Base-by-base conservation (phyloP, 1,140 invertebrate species). In the Papilio glaucus region DNA sequence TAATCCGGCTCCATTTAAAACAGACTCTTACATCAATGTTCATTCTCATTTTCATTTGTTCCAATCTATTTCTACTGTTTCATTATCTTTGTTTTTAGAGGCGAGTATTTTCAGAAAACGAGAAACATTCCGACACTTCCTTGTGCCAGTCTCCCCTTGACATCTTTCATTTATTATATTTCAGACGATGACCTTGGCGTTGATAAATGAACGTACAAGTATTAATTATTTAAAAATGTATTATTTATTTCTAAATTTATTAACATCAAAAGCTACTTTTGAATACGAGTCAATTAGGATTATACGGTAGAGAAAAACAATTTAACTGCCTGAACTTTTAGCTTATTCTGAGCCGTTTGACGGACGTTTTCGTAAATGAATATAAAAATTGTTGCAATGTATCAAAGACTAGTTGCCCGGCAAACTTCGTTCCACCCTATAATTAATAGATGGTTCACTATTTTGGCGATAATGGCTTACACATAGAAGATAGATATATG, bases 161-260 rank as follows among this genome's bases (percentile, higher is more conserved):
- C 49, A 53, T 3, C 49, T 63, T 62, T 12, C 29, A 37, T 18
- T 63, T 63, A 15, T 63, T 61, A 57, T 8, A 60, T 61, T n/a
- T 37, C 6, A 33, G 26, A 3, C 4, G 0, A 37, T 24, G 53
- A 38, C 42, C n/a, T 13, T 53, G 38, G 9, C 49, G 24, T 53
- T 53, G 49, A 53, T 53, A 12, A 53, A 53, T 53, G 21, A 53
- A 53, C 0, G 21, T 53, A 5, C 21, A 10, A 12, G n/a, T n/a
- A n/a, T n/a, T n/a, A n/a, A n/a, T n/a, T n/a, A n/a, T n/a, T n/a
- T n/a, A n/a, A n/a, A n/a, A n/a, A n/a, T n/a, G n/a, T n/a, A n/a
- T n/a, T n/a, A n/a, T n/a, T n/a, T n/a, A n/a, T n/a, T n/a, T n/a
- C n/a, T n/a, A n/a, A n/a, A n/a, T n/a, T n/a, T n/a, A n/a, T n/a